A percentile compares a stretch with the other conserved stretches of the same genome.
Conservation (phyloP, 1,140 invertebrate species). For the Zaprionus inermis region DNA sequence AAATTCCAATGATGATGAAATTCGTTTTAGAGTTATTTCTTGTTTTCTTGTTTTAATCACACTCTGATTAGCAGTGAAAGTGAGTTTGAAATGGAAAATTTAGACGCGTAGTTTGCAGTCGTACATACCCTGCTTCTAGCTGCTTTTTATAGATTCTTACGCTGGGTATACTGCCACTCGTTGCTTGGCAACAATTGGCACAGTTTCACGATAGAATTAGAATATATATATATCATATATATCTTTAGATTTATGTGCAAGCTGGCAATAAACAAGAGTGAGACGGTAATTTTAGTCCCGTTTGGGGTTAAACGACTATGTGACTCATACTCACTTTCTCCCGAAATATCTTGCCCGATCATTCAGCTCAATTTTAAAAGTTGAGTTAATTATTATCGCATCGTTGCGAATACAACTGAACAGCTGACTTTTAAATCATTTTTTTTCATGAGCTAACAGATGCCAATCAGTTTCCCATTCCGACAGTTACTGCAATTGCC, state of each 20-base stretch:
- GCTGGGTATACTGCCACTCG: not conserved
- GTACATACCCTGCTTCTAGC: not conserved
- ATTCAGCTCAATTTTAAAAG: not conserved
- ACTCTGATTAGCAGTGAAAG: too few species aligned
- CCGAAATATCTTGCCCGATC: not conserved
- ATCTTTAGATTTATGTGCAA: not conserved
- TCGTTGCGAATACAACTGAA: not conserved
- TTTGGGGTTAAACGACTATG: not conserved
- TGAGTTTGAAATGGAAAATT: too few species aligned
- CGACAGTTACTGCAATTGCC: slow-evolving; percentile 15
- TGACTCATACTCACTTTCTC: slow-evolving; percentile 3
- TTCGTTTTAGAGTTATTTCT: not conserved
- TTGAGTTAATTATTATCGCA: not conserved
- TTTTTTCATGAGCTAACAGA: not conserved
- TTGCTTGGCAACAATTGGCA: slow-evolving; percentile 35
- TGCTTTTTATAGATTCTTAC: not conserved
- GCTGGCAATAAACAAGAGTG: not conserved
- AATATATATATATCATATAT: slow-evolving; percentile 5
- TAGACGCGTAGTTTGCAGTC: slow-evolving; percentile 7
- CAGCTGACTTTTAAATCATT: slow-evolving; percentile 7
- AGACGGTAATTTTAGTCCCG: too few species aligned
- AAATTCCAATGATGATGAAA: not conserved
- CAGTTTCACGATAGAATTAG: slow-evolving; percentile 16
- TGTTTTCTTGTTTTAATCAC: not conserved
- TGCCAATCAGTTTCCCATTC: slow-evolving; percentile 8